Percentiles rank a stretch among this genome's conserved stretches.
phyloP scores from a whole-genome alignment of 2,888 invertebrate genomes.

The Pheosia gnoma region DNA sequence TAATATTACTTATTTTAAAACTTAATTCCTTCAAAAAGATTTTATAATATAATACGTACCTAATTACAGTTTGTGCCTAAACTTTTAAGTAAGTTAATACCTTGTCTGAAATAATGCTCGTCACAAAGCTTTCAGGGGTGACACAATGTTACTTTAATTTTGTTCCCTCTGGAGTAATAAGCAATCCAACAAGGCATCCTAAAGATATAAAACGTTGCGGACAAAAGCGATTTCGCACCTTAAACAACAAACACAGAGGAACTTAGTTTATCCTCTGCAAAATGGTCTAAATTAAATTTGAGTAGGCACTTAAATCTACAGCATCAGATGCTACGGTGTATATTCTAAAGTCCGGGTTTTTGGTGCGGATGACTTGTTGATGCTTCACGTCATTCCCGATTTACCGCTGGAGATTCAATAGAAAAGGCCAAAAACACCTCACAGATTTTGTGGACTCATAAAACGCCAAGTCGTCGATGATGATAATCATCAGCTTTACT shows the following conservation, averaged over 20 bases:
- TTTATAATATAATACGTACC: slow-evolving; percentile 26
- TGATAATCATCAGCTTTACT: no score
- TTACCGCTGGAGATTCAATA: background rate
- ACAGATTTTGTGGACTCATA: background rate
- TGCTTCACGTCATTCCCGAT: background rate
- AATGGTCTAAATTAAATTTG: background rate
- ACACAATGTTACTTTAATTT: slow-evolving; percentile 47
- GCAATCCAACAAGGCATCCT: slow-evolving; percentile 18
- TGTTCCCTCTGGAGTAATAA: slow-evolving; percentile 39
- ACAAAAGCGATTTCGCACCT: slow-evolving; percentile 13
- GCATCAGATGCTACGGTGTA: background rate
- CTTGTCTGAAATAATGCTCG: slow-evolving; percentile 41
- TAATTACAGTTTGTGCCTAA: slow-evolving; percentile 39
- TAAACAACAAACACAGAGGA: slow-evolving; percentile 1
- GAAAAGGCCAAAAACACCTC: no score
- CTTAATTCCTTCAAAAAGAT: background rate
- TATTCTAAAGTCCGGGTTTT: background rate
- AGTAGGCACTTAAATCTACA: background rate
- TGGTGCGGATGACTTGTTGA: background rate
- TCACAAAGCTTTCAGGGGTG: slow-evolving; percentile 43
- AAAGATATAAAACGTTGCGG: slow-evolving; percentile 15
- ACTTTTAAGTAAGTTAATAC: slow-evolving; percentile 46
- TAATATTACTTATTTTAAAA: slow-evolving; percentile 6
- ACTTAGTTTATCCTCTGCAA: background rate
- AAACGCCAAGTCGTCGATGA: no score